Conservation (phyloP, 2,113 vertebrate species). For the Lanius collurio region DNA sequence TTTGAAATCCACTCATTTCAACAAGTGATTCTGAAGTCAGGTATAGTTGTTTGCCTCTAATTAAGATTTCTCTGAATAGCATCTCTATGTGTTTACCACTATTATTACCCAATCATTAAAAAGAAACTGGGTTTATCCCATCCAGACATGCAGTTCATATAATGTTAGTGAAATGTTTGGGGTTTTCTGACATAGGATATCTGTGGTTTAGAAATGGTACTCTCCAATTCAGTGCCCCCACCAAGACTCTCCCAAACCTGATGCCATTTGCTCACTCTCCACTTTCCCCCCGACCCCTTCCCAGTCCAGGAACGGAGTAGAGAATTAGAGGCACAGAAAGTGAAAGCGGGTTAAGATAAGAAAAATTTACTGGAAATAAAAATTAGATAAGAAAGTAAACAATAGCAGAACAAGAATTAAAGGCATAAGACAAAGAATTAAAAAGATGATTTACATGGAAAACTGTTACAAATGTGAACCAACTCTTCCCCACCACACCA, state of each 20-base stretch:
- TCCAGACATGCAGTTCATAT: background rate
- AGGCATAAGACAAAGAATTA: background rate
- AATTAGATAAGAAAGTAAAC: background rate
- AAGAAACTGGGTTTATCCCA: background rate
- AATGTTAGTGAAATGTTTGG: background rate
- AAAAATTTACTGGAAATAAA: background rate
- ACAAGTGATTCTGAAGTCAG: background rate
- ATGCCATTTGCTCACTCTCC: rapidly evolving
- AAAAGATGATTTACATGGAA: background rate
- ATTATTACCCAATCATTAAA: background rate
- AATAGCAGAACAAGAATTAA: background rate
- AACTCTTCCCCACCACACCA: background rate
- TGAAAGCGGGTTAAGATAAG: background rate
- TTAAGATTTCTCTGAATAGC: background rate
- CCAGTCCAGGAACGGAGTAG: background rate
- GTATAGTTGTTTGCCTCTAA: background rate
- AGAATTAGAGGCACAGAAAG: background rate
- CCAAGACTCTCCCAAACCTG: background rate
- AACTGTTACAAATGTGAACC: background rate
- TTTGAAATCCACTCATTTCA: background rate
- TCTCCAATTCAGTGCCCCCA: background rate
- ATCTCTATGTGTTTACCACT: background rate
- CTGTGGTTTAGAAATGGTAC: background rate
- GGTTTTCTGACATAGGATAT: background rate
- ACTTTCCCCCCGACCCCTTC: background rate